Evolutionary conservation across 2,888 invertebrate species (phyloP).

Genomic region (Aplocera efformata): DNA sequence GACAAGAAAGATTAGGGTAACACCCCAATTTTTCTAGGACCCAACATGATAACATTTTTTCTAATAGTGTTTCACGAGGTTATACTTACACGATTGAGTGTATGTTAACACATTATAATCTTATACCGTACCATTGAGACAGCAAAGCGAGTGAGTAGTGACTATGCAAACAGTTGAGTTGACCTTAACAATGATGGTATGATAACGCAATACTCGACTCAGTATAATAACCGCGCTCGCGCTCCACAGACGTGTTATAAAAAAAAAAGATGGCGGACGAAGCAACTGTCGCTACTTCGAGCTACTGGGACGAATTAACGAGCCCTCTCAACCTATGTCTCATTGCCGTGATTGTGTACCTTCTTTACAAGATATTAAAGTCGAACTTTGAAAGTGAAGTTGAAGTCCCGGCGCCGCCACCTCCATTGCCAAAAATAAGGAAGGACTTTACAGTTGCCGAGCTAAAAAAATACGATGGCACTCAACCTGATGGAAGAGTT

Average conservation of each 20-base stretch:
- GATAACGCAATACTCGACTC: constrained; percentile 36
- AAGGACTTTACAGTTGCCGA: constrained; percentile 95
- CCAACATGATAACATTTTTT: too few relatives aligned
- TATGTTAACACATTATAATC: too few relatives aligned
- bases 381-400: constrained; percentile 63
- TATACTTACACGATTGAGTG: too few relatives aligned
- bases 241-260: constrained; percentile 33
- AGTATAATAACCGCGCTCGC: constrained; percentile 32
- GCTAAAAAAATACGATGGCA: constrained; percentile 91
- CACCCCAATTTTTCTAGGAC: too few relatives aligned
- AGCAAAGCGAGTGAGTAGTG: constrained; percentile 1
- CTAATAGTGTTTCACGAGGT: too few relatives aligned
- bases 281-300: constrained; percentile 39
- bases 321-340: constrained; percentile 66
- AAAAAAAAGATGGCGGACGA: constrained; percentile 30
- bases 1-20: too few relatives aligned
- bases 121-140: not conserved
- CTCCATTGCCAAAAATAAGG: constrained; percentile 88
- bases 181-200: constrained; percentile 41
- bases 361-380: constrained; percentile 83
- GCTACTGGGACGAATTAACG: constrained; percentile 68
- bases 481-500: constrained; percentile 91
- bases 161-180: constrained; percentile 33
- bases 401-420: constrained; percentile 64
- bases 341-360: constrained; percentile 64